Evolutionary conservation across 2,888 invertebrate genomes (phyloP).

Genomic region (Bimastos eiseni): DNA sequence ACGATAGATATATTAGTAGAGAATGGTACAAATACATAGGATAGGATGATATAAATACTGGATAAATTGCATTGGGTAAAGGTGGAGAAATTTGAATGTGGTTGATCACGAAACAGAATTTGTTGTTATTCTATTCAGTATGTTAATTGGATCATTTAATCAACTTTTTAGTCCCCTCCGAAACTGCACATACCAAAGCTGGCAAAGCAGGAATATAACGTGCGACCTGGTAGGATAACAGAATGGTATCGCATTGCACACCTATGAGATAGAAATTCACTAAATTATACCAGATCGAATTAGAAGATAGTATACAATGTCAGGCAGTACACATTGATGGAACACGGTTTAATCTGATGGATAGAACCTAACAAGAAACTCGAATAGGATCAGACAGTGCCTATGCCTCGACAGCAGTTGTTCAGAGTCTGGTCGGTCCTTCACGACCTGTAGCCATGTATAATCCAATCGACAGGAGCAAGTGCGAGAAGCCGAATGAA

Average conservation of each 20-base stretch:
- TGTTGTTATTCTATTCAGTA: not conserved
- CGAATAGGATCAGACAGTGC: not conserved
- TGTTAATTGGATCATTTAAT: not conserved
- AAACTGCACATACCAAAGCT: not conserved
- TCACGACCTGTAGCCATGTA: not conserved
- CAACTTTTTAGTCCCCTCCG: not conserved
- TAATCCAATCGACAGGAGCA: not conserved
- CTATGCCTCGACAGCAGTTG: not conserved
- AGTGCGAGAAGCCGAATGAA: not conserved
- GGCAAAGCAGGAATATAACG: not conserved
- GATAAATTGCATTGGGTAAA: not conserved
- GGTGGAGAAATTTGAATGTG: not conserved
- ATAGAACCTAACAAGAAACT: not conserved
- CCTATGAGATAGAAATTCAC: not conserved
- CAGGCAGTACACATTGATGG: not conserved
- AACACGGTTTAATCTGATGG: not conserved
- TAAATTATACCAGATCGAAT: not conserved
- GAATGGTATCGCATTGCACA: not conserved
- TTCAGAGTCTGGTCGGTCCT: not conserved
- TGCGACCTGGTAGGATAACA: not conserved
- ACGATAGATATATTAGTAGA: not conserved
- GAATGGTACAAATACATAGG: not conserved
- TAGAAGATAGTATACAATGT: not conserved
- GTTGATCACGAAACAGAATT: not conserved
- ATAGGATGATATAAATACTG: not conserved